A percentile compares a stretch with the other conserved stretches of the same genome.
phyloP scores from a whole-genome alignment of 2,113 vertebrate genomes.

The Electrona antarctica region DNA sequence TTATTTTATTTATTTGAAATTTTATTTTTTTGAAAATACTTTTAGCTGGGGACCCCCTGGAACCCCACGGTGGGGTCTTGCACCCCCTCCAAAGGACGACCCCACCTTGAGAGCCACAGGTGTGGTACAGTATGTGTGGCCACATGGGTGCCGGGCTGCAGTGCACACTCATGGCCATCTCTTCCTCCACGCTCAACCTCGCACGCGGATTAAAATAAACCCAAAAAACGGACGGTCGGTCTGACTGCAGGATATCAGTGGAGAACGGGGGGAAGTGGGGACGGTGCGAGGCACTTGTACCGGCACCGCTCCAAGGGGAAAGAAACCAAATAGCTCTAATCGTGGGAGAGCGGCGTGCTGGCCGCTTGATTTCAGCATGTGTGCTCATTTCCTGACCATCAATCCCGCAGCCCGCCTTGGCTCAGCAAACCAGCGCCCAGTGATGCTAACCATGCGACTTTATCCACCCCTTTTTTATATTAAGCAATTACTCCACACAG shows the following conservation, averaged over 20 bases:
- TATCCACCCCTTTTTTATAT: constrained; percentile 30
- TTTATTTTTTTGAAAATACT: no score
- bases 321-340: constrained; percentile 69
- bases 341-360: constrained; percentile 59
- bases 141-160: neutral
- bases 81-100: no score
- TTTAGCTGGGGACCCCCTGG: no score
- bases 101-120: no score
- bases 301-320: constrained; percentile 51
- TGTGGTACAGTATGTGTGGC: no score
- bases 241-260: constrained; percentile 58
- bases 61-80: no score
- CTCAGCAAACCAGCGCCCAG: constrained; percentile 38
- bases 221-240: neutral
- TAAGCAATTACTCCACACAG: constrained; percentile 56
- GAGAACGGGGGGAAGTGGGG: constrained; percentile 15
- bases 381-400: constrained; percentile 77
- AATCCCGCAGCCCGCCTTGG: constrained; percentile 70
- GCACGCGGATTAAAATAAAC: constrained; percentile 19
- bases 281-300: constrained; percentile 47
- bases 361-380: constrained; percentile 71
- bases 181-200: neutral
- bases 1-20: no score
- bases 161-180: neutral
- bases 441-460: constrained; percentile 69